Evolutionary conservation across 1,140 invertebrate species (phyloP).

Genomic region (Hycleus cichorii): DNA sequence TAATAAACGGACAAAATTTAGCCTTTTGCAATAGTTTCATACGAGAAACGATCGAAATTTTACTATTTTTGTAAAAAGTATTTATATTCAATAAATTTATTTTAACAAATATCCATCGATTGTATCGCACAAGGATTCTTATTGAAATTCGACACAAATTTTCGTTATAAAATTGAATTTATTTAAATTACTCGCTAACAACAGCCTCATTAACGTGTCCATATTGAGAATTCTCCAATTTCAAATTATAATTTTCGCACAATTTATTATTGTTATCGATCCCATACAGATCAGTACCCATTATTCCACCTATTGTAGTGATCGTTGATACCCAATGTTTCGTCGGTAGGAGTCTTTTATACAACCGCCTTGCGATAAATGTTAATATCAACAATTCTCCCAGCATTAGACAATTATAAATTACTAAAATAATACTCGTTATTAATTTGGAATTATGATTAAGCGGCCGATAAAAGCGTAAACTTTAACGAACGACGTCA

Average conservation of each 20-base stretch:
- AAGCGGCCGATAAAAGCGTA: no score
- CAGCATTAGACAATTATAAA: slow-evolving; percentile 52
- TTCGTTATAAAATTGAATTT: no score
- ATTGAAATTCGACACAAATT: not conserved
- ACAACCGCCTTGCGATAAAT: slow-evolving; percentile 48
- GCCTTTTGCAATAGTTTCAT: no score
- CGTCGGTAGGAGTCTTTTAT: slow-evolving; percentile 42
- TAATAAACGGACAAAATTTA: no score
- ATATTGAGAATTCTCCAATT: not conserved
- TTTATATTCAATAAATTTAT: no score
- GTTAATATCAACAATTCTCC: slow-evolving; percentile 52
- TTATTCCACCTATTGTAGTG: slow-evolving; percentile 7
- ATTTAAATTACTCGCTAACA: not conserved
- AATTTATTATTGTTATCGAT: slow-evolving; percentile 5
- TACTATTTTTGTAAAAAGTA: no score
- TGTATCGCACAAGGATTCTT: no score
- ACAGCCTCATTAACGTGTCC: slow-evolving; percentile 6
- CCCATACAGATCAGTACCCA: not conserved
- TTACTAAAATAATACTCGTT: slow-evolving; percentile 43
- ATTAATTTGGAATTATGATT: not conserved
- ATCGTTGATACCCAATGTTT: not conserved
- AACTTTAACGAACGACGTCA: no score
- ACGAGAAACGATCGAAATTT: no score
- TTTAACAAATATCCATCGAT: no score
- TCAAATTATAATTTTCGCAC: slow-evolving; percentile 5